Conservation (phyloP, 2,888 invertebrate species). For the Sarcophaga subvicina region DNA sequence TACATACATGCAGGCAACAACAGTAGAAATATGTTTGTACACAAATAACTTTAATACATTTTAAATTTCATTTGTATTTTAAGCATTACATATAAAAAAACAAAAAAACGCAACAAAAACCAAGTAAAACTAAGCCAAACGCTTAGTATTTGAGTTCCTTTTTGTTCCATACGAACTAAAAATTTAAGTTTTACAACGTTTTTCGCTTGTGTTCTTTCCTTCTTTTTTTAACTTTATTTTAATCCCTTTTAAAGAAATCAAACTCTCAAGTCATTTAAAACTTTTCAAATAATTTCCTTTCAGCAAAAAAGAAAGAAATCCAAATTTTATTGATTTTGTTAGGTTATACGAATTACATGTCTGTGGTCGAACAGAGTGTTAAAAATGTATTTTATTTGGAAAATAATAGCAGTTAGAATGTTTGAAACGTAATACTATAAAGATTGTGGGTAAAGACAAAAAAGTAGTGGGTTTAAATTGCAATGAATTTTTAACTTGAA, state of each 20-base stretch:
- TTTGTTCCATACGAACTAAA: neutral
- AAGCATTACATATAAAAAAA: neutral
- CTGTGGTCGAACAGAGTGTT: slow-evolving; percentile 7
- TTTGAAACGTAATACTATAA: neutral
- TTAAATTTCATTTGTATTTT: slow-evolving; percentile 34
- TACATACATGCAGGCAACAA: too few relatives aligned
- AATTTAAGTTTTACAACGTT: neutral
- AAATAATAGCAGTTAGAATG: too few relatives aligned
- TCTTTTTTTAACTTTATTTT: neutral
- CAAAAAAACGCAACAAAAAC: too few relatives aligned
- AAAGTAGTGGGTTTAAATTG: too few relatives aligned
- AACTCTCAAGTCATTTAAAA: slow-evolving; percentile 11
- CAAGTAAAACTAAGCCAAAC: too few relatives aligned
- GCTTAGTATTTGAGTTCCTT: neutral
- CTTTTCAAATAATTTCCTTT: slow-evolving; percentile 23
- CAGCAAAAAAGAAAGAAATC: neutral
- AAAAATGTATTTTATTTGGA: too few relatives aligned
- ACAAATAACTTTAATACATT: slow-evolving; percentile 31
- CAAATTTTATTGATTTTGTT: slow-evolving; percentile 25
- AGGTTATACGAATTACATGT: neutral
- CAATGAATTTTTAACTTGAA: neutral
- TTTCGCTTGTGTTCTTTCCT: neutral
- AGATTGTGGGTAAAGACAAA: neutral
- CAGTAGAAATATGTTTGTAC: neutral
- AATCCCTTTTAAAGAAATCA: slow-evolving; percentile 31